Percentiles rank a stretch among this genome's conserved stretches.
These are phyloP conservation scores for Diabrotica undecimpunctata DNA, from an alignment of 1,140 invertebrate genomes.

Conservation along the genomic window DNA sequence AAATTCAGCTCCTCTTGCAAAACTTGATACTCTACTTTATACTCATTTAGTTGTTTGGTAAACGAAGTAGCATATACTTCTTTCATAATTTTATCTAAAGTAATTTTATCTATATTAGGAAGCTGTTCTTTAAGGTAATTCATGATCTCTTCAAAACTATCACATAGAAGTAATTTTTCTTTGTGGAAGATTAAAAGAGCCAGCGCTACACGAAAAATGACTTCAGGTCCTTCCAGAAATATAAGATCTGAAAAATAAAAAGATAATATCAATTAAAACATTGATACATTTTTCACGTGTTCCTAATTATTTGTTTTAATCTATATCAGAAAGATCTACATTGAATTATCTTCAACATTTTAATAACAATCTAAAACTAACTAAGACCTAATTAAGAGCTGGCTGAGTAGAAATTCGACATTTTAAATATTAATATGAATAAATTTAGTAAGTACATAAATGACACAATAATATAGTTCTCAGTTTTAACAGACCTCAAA, in stretches of 20 bases:
- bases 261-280: conserved; percentile 7
- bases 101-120: conserved; percentile 57
- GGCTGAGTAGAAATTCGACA: too few relatives aligned
- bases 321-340: too few relatives aligned
- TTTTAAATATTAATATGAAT: too few relatives aligned
- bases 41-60: conserved; percentile 78
- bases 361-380: too few relatives aligned
- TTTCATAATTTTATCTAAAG: conserved; percentile 73
- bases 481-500: too few relatives aligned
- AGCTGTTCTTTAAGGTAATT: conserved; percentile 80
- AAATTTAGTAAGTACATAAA: too few relatives aligned
- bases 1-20: conserved; percentile 85
- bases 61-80: conserved; percentile 73
- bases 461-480: too few relatives aligned
- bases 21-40: conserved; percentile 92
- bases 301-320: too few relatives aligned
- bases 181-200: conserved; percentile 81
- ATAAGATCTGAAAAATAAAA: conserved; percentile 72
- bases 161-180: conserved; percentile 75
- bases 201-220: conserved; percentile 85
- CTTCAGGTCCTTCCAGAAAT: conserved; percentile 83
- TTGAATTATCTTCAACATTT: too few relatives aligned
- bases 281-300: background rate
- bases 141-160: conserved; percentile 90
- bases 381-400: too few relatives aligned